phyloP scores from a whole-genome alignment of 2,888 invertebrate species.

The Melieria omissa region DNA sequence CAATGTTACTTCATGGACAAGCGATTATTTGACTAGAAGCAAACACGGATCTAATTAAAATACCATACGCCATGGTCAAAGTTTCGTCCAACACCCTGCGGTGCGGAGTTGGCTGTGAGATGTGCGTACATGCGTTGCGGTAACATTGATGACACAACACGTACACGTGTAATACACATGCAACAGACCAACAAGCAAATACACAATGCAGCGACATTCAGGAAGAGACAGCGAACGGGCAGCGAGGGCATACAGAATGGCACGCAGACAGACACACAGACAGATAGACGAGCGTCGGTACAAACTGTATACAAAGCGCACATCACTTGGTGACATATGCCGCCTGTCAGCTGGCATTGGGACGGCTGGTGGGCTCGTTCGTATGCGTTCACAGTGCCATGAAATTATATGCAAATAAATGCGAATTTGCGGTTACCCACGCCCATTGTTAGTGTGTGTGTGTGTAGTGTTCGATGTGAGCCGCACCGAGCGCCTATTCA shows the following conservation, averaged over 20 bases:
- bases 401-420: slow-evolving; percentile 16
- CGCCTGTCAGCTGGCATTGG: too few species aligned
- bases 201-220: neutral
- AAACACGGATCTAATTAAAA: slow-evolving; percentile 3
- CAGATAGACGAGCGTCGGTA: neutral
- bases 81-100: neutral
- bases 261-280: neutral
- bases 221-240: neutral
- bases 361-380: neutral
- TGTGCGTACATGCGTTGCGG: neutral
- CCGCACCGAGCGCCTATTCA: too few species aligned
- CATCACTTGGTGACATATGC: too few species aligned
- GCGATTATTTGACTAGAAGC: neutral
- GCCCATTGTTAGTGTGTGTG: neutral
- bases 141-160: neutral
- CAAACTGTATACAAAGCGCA: neutral
- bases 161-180: neutral
- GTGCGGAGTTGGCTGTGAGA: too few species aligned
- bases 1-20: too few species aligned
- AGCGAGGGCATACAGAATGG: neutral
- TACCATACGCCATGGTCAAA: neutral
- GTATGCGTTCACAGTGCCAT: slow-evolving; percentile 3
- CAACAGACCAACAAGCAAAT: too few species aligned
- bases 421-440: neutral
- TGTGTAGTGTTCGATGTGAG: neutral